Conservation (phyloP, 2,888 invertebrate genomes). For the Andrena minutula region DNA sequence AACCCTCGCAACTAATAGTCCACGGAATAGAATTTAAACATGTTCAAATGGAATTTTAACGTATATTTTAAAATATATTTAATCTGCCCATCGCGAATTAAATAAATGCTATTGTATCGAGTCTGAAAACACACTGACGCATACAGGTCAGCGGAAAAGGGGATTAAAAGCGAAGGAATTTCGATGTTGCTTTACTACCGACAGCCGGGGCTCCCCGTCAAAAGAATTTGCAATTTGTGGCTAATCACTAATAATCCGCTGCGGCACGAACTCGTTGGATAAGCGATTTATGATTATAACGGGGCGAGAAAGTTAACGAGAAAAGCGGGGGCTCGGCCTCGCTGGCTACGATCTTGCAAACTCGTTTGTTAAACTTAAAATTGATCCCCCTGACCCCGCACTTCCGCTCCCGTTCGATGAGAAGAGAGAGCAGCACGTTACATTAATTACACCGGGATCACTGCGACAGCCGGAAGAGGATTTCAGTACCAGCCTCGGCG, state of each 20-base stretch:
- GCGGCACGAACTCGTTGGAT: conserved; percentile 33
- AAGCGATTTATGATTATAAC: conserved; percentile 68
- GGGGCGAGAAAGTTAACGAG: conserved; percentile 66
- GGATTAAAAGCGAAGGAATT: conserved; percentile 6
- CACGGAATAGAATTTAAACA: too few relatives aligned
- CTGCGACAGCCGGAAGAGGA: conserved; percentile 45
- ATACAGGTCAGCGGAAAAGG: not conserved
- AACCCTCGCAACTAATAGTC: too few relatives aligned
- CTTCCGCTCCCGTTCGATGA: conserved; percentile 57
- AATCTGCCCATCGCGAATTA: too few relatives aligned
- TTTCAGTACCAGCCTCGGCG: conserved; percentile 36
- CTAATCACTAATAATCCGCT: conserved; percentile 63
- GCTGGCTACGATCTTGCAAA: conserved; percentile 67
- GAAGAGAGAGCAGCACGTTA: conserved; percentile 44
- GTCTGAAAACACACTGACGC: not conserved
- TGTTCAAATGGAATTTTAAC: too few relatives aligned
- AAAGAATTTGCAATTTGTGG: conserved; percentile 45
- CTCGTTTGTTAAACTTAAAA: conserved; percentile 81
- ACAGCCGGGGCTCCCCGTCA: not conserved
- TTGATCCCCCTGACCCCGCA: conserved; percentile 71
- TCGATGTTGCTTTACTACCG: not conserved
- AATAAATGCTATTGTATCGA: too few relatives aligned
- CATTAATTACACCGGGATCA: conserved; percentile 64
- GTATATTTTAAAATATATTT: too few relatives aligned
- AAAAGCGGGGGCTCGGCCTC: conserved; percentile 37